phyloP scores from a whole-genome alignment of 2,888 invertebrate species.

The Nemoura dubitans region DNA sequence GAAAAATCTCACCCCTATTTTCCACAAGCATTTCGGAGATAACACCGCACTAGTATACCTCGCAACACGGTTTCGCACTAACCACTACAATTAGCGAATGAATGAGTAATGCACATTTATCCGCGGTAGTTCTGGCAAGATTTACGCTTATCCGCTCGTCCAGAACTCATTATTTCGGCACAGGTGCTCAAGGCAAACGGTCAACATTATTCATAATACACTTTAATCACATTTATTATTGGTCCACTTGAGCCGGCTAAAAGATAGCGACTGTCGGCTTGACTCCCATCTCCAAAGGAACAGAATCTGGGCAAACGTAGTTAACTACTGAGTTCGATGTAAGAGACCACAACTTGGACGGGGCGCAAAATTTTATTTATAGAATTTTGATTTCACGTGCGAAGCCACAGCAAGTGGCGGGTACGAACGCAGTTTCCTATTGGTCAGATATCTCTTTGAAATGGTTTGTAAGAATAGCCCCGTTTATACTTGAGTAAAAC shows the following conservation, averaged over 20 bases:
- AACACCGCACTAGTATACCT: not conserved
- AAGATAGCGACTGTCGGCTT: not conserved
- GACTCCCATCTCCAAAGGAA: not conserved
- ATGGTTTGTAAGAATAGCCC: not conserved
- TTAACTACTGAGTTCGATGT: not conserved
- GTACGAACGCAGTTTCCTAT: not conserved
- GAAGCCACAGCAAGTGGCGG: not conserved
- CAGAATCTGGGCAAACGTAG: not conserved
- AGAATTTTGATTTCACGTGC: not conserved
- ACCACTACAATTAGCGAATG: not conserved
- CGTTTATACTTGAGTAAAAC: not conserved
- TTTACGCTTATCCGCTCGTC: not conserved
- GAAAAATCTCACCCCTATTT: not conserved
- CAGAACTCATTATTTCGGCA: not conserved
- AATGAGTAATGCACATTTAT: not conserved
- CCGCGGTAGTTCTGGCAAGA: not conserved
- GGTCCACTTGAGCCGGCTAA: constrained; percentile 5
- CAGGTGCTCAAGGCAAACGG: not conserved
- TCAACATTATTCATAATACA: not conserved
- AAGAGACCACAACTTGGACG: not conserved
- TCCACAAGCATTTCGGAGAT: not conserved
- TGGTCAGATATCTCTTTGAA: not conserved
- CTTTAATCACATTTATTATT: not conserved
- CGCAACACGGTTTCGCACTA: not conserved
- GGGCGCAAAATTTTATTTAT: not conserved